These are phyloP conservation scores for Odocoileus hemionus DNA, from an alignment of 2,113 vertebrate species.

Conservation along the genomic window DNA sequence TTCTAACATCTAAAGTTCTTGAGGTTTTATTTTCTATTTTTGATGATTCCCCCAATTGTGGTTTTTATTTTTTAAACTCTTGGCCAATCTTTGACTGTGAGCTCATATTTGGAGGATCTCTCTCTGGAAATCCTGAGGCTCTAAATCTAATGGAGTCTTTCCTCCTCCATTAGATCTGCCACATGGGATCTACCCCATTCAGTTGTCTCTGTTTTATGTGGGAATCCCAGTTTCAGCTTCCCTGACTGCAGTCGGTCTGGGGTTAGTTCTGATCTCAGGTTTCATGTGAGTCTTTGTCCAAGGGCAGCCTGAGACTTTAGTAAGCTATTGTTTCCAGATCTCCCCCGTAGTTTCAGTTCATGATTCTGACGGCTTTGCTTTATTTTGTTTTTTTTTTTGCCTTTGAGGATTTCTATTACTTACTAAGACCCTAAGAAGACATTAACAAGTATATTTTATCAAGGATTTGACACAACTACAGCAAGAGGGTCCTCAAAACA, in stretches of 20 bases:
- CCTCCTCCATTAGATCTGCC: background rate
- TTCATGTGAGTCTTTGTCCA: background rate
- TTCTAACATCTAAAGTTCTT: background rate
- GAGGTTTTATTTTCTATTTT: background rate
- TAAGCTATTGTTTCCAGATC: background rate
- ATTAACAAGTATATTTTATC: background rate
- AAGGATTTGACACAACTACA: background rate
- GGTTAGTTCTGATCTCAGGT: background rate
- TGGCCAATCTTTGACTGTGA: background rate
- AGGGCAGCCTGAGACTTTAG: background rate
- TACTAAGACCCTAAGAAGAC: background rate
- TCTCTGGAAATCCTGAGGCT: background rate
- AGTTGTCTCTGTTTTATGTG: background rate
- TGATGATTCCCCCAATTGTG: background rate
- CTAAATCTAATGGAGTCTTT: background rate
- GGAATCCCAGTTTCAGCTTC: background rate
- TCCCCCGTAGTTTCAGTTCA: background rate
- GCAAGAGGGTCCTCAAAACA: background rate
- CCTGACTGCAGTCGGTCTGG: background rate
- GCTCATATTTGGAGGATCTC: background rate
- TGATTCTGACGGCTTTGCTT: background rate
- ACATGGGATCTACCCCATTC: background rate
- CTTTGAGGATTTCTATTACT: background rate
- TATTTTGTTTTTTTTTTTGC: background rate
- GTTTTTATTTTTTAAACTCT: background rate